Evolutionary conservation across 2,888 invertebrate genomes (phyloP).

Genomic region (Chalcis sispes): DNA sequence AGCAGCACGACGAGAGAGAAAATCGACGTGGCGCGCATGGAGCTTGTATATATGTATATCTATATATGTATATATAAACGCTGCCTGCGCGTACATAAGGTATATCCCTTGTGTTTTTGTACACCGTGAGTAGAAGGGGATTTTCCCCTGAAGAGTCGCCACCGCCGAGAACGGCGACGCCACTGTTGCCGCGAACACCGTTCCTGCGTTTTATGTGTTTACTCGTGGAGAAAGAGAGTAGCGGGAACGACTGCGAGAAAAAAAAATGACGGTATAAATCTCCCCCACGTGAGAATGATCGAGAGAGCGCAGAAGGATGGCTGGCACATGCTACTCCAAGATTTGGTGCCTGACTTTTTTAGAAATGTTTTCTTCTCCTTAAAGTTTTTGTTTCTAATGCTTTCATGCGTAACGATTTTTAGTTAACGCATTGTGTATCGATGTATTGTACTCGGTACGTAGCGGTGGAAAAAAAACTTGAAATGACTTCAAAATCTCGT

Average conservation of each 20-base stretch:
- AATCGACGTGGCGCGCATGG: slow-evolving; percentile 35
- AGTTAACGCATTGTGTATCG: too few relatives aligned
- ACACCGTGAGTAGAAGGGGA: neutral
- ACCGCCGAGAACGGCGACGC: neutral
- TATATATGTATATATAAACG: neutral
- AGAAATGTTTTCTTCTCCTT: neutral
- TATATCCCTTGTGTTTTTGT: neutral
- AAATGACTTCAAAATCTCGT: too few relatives aligned
- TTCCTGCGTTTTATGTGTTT: slow-evolving; percentile 56
- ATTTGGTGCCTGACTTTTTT: too few relatives aligned
- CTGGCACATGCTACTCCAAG: slow-evolving; percentile 26
- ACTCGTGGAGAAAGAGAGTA: neutral
- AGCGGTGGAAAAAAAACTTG: too few relatives aligned
- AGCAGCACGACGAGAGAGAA: neutral
- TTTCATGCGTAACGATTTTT: too few relatives aligned
- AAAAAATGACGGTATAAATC: slow-evolving; percentile 7
- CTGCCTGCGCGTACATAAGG: neutral
- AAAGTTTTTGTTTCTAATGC: too few relatives aligned
- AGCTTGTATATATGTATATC: neutral
- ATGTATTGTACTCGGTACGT: too few relatives aligned
- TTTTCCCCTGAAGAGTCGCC: slow-evolving; percentile 27
- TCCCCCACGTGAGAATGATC: slow-evolving; percentile 64
- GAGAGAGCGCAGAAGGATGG: slow-evolving; percentile 15
- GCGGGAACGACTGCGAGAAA: neutral
- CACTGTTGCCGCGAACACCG: too few relatives aligned